These are phyloP conservation scores for Ochotona princeps DNA, from an alignment of 2,113 vertebrate genomes.

Conservation along the genomic window DNA sequence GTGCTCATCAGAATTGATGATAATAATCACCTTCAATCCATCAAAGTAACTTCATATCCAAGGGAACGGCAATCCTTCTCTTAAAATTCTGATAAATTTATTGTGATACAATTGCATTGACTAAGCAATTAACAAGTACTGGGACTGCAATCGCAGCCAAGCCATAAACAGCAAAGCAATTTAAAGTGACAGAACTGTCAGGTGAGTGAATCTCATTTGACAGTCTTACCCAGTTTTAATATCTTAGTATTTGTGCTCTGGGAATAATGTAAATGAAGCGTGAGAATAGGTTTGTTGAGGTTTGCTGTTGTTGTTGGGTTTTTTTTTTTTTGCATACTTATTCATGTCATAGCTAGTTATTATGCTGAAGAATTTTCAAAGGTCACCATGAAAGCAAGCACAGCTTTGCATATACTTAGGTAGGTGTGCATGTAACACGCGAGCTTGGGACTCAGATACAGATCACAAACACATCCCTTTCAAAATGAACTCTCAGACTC, in stretches of 20 bases:
- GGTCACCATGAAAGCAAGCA: conserved; percentile 70
- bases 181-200: conserved; percentile 79
- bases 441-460: neutral
- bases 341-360: conserved; percentile 66
- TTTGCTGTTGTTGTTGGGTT: neutral
- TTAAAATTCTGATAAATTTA: conserved; percentile 82
- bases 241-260: conserved; percentile 70
- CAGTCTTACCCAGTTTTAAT: conserved; percentile 78
- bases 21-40: conserved; percentile 75
- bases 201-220: conserved; percentile 72
- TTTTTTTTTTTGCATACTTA: conserved; percentile 52
- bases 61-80: conserved; percentile 62
- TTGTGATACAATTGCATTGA: conserved; percentile 79
- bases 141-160: conserved; percentile 70
- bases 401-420: conserved; percentile 50
- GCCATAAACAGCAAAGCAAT: conserved; percentile 81
- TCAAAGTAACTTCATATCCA: conserved; percentile 80
- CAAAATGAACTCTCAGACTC: conserved; percentile 39
- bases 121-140: conserved; percentile 81
- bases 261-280: conserved; percentile 77
- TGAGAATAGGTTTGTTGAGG: conserved; percentile 59
- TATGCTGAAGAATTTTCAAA: conserved; percentile 72
- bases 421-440: conserved; percentile 46
- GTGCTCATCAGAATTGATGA: conserved; percentile 79
- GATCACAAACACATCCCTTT: conserved; percentile 1